Percentiles rank a stretch among this genome's conserved stretches.
Evolutionary conservation across 2,888 invertebrate species (phyloP).

Genomic region (Meandrusa payeni): DNA sequence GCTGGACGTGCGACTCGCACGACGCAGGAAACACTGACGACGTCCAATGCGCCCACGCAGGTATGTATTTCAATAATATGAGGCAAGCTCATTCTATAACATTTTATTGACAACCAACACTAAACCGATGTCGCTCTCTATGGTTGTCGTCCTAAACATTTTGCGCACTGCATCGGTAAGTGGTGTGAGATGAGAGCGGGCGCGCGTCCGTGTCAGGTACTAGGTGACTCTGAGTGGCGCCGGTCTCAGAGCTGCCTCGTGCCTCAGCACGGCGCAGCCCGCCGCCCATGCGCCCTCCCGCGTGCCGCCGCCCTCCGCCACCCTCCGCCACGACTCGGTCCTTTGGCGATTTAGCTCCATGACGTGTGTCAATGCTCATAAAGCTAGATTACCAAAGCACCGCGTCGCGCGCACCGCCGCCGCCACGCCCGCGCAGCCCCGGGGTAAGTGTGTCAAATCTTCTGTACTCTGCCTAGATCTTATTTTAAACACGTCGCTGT

Average conservation of each 20-base stretch:
- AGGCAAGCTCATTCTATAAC: too few species aligned
- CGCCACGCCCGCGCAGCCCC: too few species aligned
- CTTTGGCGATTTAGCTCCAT: constrained; percentile 98
- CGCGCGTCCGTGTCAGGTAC: constrained; percentile 85
- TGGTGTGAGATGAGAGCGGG: too few species aligned
- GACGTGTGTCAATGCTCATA: constrained; percentile 87
- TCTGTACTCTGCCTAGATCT: too few species aligned
- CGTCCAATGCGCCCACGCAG: neutral
- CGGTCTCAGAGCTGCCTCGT: constrained; percentile 78
- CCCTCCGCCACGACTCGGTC: constrained; percentile 73
- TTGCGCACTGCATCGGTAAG: too few species aligned
- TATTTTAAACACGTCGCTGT: too few species aligned
- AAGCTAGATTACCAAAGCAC: constrained; percentile 95
- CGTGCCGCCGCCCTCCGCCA: constrained; percentile 21
- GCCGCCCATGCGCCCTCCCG: constrained; percentile 23
- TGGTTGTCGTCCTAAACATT: too few species aligned
- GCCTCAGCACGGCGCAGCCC: constrained; percentile 56
- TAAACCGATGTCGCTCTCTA: constrained; percentile 22
- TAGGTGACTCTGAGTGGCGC: constrained; percentile 90
- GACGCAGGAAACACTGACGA: constrained; percentile 11
- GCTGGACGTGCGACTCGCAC: constrained; percentile 62
- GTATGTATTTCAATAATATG: neutral
- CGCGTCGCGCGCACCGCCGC: constrained; percentile 72
- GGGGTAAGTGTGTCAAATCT: too few species aligned
- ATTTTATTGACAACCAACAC: too few species aligned